Evolutionary conservation across 2,888 invertebrate genomes (phyloP).

Genomic region (Volucella zonaria): DNA sequence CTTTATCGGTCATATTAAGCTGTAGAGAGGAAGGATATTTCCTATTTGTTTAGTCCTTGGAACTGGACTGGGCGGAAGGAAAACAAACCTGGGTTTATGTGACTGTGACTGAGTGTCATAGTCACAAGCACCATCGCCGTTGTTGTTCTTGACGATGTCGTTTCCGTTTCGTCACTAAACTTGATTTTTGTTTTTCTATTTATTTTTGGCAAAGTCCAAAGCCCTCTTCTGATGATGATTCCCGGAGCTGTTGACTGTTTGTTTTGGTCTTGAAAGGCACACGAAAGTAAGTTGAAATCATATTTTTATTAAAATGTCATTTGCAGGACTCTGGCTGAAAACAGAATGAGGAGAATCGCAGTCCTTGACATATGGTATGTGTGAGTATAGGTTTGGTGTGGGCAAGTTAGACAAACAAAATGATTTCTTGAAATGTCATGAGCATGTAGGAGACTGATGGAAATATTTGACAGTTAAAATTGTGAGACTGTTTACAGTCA

Average conservation of each 20-base stretch:
- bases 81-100: slow-evolving; percentile 5
- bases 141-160: no score
- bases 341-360: slow-evolving; percentile 17
- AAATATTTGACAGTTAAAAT: neutral
- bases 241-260: slow-evolving; percentile 54
- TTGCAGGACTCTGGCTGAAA: slow-evolving; percentile 54
- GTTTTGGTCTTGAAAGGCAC: slow-evolving; percentile 62
- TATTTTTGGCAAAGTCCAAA: slow-evolving; percentile 47
- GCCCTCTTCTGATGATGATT: neutral
- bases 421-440: slow-evolving; percentile 15
- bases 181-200: slow-evolving; percentile 45
- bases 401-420: slow-evolving; percentile 39
- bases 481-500: no score
- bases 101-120: slow-evolving; percentile 25
- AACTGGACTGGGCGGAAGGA: slow-evolving; percentile 35
- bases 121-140: neutral
- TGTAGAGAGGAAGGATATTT: slow-evolving; percentile 63
- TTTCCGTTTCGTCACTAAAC: slow-evolving; percentile 1
- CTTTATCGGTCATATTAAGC: slow-evolving; percentile 69
- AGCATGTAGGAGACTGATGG: neutral
- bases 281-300: slow-evolving; percentile 48
- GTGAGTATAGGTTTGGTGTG: neutral
- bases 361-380: neutral
- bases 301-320: slow-evolving; percentile 73
- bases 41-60: slow-evolving; percentile 69